phyloP scores from a whole-genome alignment of 1,140 invertebrate species.

The Orussus abietinus region DNA sequence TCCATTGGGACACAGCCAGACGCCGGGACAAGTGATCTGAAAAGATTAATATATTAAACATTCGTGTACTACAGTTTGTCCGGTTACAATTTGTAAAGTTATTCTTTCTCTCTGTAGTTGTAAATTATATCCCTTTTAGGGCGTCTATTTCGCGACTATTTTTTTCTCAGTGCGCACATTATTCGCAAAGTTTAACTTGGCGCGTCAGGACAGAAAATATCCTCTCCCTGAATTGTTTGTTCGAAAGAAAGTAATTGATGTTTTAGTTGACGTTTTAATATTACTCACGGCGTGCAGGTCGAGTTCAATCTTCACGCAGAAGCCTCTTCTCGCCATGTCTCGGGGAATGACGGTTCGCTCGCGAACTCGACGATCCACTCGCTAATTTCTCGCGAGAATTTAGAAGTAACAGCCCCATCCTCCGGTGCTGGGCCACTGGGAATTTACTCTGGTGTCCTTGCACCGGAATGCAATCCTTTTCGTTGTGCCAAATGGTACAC shows the following conservation, averaged over 20 bases:
- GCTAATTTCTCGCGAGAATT: not conserved
- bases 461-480: no score
- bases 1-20: constrained; percentile 70
- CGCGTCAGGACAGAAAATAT: no score
- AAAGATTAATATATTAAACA: constrained; percentile 20
- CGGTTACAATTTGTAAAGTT: no score
- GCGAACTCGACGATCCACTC: not conserved
- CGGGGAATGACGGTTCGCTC: not conserved
- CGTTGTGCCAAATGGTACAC: no score
- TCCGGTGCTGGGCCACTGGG: not conserved
- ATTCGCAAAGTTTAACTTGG: constrained; percentile 2
- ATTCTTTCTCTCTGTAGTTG: no score
- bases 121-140: constrained; percentile 8
- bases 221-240: no score
- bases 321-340: constrained; percentile 43
- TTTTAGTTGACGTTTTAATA: constrained; percentile 1
- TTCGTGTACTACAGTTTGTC: no score
- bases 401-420: not conserved
- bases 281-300: constrained; percentile 47
- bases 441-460: no score
- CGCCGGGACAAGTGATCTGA: constrained; percentile 69
- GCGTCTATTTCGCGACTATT: not conserved
- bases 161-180: not conserved
- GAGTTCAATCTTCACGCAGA: constrained; percentile 44
- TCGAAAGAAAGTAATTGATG: not conserved